phyloP scores from a whole-genome alignment of 2,888 invertebrate genomes.

The Tetragnatha montana region DNA sequence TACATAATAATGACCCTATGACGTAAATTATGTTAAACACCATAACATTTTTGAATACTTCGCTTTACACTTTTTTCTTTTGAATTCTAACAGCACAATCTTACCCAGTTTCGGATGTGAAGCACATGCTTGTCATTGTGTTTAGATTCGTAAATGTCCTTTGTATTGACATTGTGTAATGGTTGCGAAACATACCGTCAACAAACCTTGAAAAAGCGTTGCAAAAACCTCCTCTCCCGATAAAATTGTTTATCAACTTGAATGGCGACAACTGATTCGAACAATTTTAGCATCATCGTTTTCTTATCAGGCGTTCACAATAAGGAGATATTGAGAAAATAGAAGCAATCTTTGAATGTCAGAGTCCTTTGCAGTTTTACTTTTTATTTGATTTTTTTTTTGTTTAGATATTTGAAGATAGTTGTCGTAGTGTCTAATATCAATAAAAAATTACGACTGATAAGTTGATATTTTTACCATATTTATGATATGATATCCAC shows the following conservation, averaged over 20 bases:
- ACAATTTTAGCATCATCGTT: constrained; percentile 19
- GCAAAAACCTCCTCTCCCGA: not conserved
- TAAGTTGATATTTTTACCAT: too few species aligned
- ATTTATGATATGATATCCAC: too few species aligned
- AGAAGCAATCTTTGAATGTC: not conserved
- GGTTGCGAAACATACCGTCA: not conserved
- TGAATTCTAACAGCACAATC: too few species aligned
- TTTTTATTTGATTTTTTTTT: not conserved
- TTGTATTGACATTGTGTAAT: not conserved
- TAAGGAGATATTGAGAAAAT: not conserved
- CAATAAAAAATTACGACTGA: too few species aligned
- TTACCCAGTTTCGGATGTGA: too few species aligned
- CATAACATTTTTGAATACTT: too few species aligned
- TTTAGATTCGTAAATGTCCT: not conserved
- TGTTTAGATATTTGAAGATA: too few species aligned
- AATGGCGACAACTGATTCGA: not conserved
- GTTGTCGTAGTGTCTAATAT: too few species aligned
- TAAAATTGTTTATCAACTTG: not conserved
- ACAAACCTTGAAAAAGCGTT: not conserved
- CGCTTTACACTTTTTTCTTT: too few species aligned
- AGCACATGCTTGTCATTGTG: too few species aligned
- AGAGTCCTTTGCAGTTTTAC: not conserved
- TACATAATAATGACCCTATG: too few species aligned
- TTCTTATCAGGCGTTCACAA: not conserved
- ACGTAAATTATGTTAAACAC: too few species aligned